Conservation (phyloP, 2,797 vertebrate species). For the Echiichthys vipera region DNA sequence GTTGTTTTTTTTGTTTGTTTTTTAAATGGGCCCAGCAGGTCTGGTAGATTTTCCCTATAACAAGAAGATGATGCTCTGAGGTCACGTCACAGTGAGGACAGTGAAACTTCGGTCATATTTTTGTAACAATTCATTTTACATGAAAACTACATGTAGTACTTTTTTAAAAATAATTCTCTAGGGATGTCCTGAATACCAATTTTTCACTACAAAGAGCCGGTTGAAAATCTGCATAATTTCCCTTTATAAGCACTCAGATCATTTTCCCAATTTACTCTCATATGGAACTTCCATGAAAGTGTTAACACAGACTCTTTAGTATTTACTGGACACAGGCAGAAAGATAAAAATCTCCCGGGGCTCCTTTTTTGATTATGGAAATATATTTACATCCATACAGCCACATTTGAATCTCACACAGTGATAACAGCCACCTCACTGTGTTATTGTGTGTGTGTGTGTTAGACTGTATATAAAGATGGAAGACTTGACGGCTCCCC, state of each 20-base stretch:
- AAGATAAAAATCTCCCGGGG: background rate
- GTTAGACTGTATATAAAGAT: too few relatives aligned
- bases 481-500: too few relatives aligned
- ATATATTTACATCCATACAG: constrained; percentile 63
- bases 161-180: too few relatives aligned
- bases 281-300: background rate
- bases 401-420: constrained; percentile 57
- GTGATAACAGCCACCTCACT: constrained; percentile 25
- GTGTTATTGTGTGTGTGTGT: constrained; percentile 9
- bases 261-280: background rate
- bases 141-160: background rate
- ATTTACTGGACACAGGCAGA: background rate
- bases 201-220: too few relatives aligned
- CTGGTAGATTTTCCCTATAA: background rate
- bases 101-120: background rate
- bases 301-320: background rate
- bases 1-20: background rate
- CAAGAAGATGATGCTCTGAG: background rate
- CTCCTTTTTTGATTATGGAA: constrained; percentile 56
- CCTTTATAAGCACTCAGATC: too few relatives aligned
- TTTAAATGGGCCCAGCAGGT: background rate
- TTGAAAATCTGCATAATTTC: too few relatives aligned
- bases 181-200: too few relatives aligned
- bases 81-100: background rate
- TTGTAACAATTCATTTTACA: background rate